These are phyloP conservation scores for Meteorus colon DNA, from an alignment of 2,888 invertebrate genomes.

Conservation along the genomic window DNA sequence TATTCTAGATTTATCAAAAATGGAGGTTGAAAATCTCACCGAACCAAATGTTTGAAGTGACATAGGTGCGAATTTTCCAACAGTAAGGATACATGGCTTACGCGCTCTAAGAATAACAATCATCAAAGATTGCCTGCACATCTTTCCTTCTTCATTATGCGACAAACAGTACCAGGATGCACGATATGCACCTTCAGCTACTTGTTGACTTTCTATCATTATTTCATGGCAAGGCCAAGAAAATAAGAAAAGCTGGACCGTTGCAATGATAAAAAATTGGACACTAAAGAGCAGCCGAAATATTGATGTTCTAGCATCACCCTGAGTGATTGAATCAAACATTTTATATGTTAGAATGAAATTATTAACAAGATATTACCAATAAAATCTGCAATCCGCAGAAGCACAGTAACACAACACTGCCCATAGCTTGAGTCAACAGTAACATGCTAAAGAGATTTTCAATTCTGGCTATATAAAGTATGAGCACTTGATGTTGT, in stretches of 20 bases:
- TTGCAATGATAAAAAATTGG: neutral
- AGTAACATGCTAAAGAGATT: constrained; percentile 48
- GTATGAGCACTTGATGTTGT: constrained; percentile 49
- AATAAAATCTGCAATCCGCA: constrained; percentile 50
- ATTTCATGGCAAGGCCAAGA: constrained; percentile 56
- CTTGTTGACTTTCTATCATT: constrained; percentile 53
- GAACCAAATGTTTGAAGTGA: constrained; percentile 58
- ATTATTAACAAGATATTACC: constrained; percentile 38
- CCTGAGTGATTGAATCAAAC: neutral
- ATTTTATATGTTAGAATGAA: neutral
- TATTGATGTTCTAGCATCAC: neutral
- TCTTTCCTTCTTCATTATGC: constrained; percentile 44
- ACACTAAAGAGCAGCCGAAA: neutral
- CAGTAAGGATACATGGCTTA: constrained; percentile 56
- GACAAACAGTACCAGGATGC: constrained; percentile 57
- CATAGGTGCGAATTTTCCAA: constrained; percentile 58
- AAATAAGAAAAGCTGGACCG: constrained; percentile 8
- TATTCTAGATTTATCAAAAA: constrained; percentile 39
- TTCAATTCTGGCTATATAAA: constrained; percentile 46
- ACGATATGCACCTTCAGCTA: constrained; percentile 57
- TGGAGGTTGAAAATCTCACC: constrained; percentile 52
- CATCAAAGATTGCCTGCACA: constrained; percentile 48
- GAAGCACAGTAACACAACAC: constrained; percentile 50
- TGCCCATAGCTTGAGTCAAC: constrained; percentile 45
- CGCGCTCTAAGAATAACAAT: constrained; percentile 57